phyloP scores from a whole-genome alignment of 2,888 invertebrate species.

The Himalopsyche anomala region DNA sequence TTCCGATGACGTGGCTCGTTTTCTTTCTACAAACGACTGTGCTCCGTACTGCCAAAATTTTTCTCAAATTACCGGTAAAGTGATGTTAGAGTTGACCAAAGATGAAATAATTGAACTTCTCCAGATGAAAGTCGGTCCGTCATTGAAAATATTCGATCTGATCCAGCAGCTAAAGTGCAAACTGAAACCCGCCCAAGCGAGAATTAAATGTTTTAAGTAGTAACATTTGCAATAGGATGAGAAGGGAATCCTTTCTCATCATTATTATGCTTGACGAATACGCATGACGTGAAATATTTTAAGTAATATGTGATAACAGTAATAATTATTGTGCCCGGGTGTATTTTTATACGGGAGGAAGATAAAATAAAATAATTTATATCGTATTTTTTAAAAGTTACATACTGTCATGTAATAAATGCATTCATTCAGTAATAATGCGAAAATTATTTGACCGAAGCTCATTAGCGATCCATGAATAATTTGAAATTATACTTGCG shows the following conservation, averaged over 20 bases:
- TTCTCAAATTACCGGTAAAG: conserved; percentile 86
- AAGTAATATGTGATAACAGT: conserved; percentile 43
- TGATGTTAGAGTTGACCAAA: conserved; percentile 88
- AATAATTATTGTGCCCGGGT: conserved; percentile 34
- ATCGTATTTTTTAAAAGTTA: not conserved
- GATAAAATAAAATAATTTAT: not conserved
- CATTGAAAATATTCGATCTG: conserved; percentile 93
- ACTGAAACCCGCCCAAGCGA: conserved; percentile 78
- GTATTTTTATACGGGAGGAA: conserved; percentile 40
- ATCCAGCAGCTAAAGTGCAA: conserved; percentile 94
- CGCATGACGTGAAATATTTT: conserved; percentile 17
- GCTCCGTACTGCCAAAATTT: conserved; percentile 84
- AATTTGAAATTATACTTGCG: no score
- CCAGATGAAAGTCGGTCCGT: conserved; percentile 96
- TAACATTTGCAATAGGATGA: not conserved
- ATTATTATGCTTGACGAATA: not conserved
- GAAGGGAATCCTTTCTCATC: not conserved
- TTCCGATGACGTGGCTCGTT: conserved; percentile 90
- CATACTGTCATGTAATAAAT: no score
- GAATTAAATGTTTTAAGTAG: conserved; percentile 31
- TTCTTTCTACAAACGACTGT: conserved; percentile 92
- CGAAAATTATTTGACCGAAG: no score
- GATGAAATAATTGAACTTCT: conserved; percentile 93
- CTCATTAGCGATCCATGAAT: no score
- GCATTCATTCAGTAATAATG: no score